phyloP scores from a whole-genome alignment of 2,797 vertebrate species.

The Cynopterus sphinx region DNA sequence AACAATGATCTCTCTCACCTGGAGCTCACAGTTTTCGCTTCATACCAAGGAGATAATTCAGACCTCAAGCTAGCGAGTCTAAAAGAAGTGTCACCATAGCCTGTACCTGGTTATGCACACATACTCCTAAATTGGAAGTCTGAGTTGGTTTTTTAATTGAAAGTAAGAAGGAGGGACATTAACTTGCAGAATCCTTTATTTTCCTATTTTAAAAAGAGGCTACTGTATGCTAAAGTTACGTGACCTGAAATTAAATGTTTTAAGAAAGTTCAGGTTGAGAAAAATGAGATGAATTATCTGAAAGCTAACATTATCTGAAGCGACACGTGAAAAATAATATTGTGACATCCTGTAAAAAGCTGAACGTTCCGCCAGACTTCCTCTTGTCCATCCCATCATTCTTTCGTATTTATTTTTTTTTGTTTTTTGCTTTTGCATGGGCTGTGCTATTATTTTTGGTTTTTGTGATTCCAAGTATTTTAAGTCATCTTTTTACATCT shows the following conservation, averaged over 20 bases:
- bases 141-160: neutral
- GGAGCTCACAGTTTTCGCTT: constrained; percentile 31
- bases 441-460: constrained; percentile 72
- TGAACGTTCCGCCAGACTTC: constrained; percentile 76
- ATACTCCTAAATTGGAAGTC: neutral
- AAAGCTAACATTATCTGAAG: constrained; percentile 78
- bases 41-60: constrained; percentile 30
- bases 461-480: constrained; percentile 71
- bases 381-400: constrained; percentile 80
- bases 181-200: constrained; percentile 44
- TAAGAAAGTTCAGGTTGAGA: constrained; percentile 11
- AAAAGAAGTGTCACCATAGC: neutral
- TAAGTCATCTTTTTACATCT: constrained; percentile 80
- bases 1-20: neutral
- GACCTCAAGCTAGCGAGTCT: neutral
- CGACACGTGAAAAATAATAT: constrained; percentile 86
- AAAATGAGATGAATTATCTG: constrained; percentile 53
- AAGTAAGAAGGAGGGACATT: neutral
- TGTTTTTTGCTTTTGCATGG: constrained; percentile 80
- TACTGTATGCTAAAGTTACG: neutral
- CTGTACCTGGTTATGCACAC: neutral
- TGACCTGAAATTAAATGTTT: constrained; percentile 53
- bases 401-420: constrained; percentile 62
- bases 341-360: constrained; percentile 86
- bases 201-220: constrained; percentile 52